Evolutionary conservation across 2,113 vertebrate species (phyloP).

Genomic region (Dasypus novemcinctus): DNA sequence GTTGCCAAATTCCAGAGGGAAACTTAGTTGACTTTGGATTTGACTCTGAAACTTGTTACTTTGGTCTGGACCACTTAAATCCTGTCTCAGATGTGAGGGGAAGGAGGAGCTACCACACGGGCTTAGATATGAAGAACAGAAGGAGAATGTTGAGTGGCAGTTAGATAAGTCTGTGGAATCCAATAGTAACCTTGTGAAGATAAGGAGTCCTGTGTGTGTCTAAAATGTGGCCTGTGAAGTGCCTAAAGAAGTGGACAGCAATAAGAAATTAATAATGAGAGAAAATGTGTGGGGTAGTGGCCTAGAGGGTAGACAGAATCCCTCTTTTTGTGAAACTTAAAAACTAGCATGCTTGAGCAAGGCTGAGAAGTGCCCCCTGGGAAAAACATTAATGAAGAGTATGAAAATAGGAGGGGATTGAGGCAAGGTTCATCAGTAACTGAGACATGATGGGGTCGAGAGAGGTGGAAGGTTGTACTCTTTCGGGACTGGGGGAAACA

Average conservation of each 20-base stretch:
- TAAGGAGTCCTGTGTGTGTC: not conserved
- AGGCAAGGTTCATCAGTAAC: slow-evolving; percentile 35
- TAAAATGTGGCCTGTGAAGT: not conserved
- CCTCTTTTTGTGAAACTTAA: not conserved
- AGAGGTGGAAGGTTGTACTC: not conserved
- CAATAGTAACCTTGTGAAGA: not conserved
- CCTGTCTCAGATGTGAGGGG: not conserved
- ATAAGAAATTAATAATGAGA: not conserved
- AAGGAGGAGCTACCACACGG: not conserved
- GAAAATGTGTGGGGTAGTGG: not conserved
- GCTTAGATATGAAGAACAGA: not conserved
- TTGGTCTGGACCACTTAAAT: not conserved
- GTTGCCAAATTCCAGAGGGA: not conserved
- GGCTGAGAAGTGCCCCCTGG: not conserved
- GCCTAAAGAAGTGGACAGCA: not conserved
- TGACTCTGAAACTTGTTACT: not conserved
- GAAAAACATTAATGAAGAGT: not conserved
- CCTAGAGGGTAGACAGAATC: not conserved
- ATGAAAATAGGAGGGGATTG: not conserved
- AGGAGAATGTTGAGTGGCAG: not conserved
- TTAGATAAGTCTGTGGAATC: not conserved
- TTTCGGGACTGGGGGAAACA: not conserved
- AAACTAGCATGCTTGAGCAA: not conserved
- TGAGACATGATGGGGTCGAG: not conserved
- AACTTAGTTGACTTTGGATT: not conserved